Evolutionary conservation across 2,113 vertebrate species (phyloP), one percentile per base, ranked within the genome.

Genomic region (Aldabrachelys gigantea): DNA sequence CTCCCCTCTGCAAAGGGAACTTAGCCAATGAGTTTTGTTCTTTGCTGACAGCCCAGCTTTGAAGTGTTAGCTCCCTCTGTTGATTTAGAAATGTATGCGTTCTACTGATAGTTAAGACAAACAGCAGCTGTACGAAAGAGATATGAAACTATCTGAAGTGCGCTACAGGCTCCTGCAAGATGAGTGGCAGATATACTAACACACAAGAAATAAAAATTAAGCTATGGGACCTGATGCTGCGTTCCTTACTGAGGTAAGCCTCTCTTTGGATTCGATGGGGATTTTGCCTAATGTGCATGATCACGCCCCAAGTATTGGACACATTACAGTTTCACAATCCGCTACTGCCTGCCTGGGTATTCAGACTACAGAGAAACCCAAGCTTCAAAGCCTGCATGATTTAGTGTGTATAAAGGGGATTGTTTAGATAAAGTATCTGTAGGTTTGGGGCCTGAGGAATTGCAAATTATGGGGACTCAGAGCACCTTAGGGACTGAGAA

Each of bases 61-160:
- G 69, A 95, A 96, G 88, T 96, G 95, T 82, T 96, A 91, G 96
- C 97, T 97, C 96, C 97, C 96, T 96, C 97, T 97, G 93, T 95
- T 96, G 97, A 95, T 92, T 7, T 1, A 38, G 44, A 93, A 90
- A 89, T 91, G 83, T 0, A 91, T 44, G 62, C 87, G 89, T 91
- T 88, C 88, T 94, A 54, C 41, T 75, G 57, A 50, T 84, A 19
- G 4, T 57, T 27, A 22, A 41, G 65, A 79, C 52, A 62, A 81
- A 83, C 2, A 90, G 81, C 44, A 91, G 14, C 75, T 95, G 82
- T 65, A 52, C 65, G 21, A 59, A 87, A 81, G 47, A 87, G 21
- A 59, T 54, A 3, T 14, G 57, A 69, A 86, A 29, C 35, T 27
- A 1, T 56, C 10, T 76, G 90, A 93, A 87, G 65, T 38, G 8